Conservation (phyloP, 2,797 vertebrate genomes). For the Acipenser ruthenus region DNA sequence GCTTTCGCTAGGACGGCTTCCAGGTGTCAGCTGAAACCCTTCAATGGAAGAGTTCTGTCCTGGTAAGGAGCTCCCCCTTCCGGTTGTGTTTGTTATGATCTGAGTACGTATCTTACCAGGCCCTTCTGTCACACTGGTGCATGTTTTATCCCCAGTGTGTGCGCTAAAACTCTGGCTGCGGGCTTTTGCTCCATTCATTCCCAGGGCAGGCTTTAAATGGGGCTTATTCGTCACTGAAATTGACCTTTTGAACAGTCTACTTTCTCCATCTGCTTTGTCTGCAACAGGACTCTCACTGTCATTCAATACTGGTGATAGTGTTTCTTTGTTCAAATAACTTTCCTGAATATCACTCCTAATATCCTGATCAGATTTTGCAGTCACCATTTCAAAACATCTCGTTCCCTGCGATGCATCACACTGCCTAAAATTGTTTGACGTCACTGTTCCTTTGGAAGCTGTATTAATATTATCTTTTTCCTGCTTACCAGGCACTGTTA, state of each 20-base stretch:
- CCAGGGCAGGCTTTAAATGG: slow-evolving; percentile 78
- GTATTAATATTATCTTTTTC: slow-evolving; percentile 84
- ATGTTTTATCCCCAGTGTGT: slow-evolving; percentile 68
- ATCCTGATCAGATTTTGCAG: slow-evolving; percentile 33
- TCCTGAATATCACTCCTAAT: slow-evolving; percentile 35
- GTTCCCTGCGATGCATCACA: slow-evolving; percentile 39
- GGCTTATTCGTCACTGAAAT: slow-evolving; percentile 72
- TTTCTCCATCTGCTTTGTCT: slow-evolving; percentile 55
- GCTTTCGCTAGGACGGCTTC: slow-evolving; percentile 41
- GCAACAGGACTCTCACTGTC: slow-evolving; percentile 31
- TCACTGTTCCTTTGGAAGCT: slow-evolving; percentile 65
- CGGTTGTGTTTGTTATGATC: slow-evolving; percentile 85
- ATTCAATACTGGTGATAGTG: slow-evolving; percentile 27
- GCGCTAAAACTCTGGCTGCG: slow-evolving; percentile 84
- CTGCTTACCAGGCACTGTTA: slow-evolving; percentile 71
- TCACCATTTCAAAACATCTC: slow-evolving; percentile 29
- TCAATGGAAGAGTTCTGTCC: slow-evolving; percentile 69
- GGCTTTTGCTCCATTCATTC: slow-evolving; percentile 88
- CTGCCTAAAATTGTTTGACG: slow-evolving; percentile 40
- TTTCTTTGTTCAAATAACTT: slow-evolving; percentile 31
- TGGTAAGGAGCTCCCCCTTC: slow-evolving; percentile 76
- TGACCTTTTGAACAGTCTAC: slow-evolving; percentile 66
- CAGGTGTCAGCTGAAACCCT: slow-evolving; percentile 52
- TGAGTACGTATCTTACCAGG: slow-evolving; percentile 73
- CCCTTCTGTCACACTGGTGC: slow-evolving; percentile 52